Percentiles rank a stretch among this genome's conserved stretches.
phyloP scores from a whole-genome alignment of 2,888 invertebrate species.

The Brachypterus glaber region DNA sequence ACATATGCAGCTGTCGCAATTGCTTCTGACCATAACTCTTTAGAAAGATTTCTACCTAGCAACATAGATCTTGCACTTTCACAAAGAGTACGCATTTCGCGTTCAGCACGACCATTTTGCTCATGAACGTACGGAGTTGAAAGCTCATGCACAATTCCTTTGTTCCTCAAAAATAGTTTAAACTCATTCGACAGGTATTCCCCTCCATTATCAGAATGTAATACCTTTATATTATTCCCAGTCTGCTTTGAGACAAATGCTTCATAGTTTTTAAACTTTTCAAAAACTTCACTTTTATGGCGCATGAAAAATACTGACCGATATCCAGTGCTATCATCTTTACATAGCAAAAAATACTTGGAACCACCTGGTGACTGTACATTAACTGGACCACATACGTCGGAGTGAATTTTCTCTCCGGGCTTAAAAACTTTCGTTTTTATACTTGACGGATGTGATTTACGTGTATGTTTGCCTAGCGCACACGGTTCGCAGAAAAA shows the following conservation, averaged over 20 bases:
- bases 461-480: conserved; percentile 8
- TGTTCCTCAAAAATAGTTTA: conserved; percentile 4
- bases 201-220: conserved; percentile 14
- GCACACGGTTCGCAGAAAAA: conserved; percentile 11
- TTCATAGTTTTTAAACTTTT: conserved; percentile 10
- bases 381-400: conserved; percentile 8
- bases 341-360: conserved; percentile 9
- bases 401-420: conserved; percentile 18
- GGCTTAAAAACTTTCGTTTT: conserved; percentile 11
- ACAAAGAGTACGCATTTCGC: conserved; percentile 9
- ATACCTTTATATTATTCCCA: conserved; percentile 13
- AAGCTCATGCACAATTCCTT: conserved; percentile 12
- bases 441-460: conserved; percentile 1
- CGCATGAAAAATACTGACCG: conserved; percentile 5
- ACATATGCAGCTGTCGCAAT: conserved; percentile 31
- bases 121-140: conserved; percentile 12
- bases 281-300: conserved; percentile 11
- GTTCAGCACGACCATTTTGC: conserved; percentile 13
- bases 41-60: conserved; percentile 17
- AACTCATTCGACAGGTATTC: conserved; percentile 12
- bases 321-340: conserved; percentile 7
- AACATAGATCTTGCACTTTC: conserved; percentile 30
- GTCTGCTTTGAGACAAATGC: conserved; percentile 9
- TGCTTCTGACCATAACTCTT: too few species aligned
- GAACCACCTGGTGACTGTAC: conserved; percentile 8